Evolutionary conservation across 2,797 vertebrate species (phyloP), one percentile per base, ranked within the genome.

Genomic region (Liasis olivaceus): DNA sequence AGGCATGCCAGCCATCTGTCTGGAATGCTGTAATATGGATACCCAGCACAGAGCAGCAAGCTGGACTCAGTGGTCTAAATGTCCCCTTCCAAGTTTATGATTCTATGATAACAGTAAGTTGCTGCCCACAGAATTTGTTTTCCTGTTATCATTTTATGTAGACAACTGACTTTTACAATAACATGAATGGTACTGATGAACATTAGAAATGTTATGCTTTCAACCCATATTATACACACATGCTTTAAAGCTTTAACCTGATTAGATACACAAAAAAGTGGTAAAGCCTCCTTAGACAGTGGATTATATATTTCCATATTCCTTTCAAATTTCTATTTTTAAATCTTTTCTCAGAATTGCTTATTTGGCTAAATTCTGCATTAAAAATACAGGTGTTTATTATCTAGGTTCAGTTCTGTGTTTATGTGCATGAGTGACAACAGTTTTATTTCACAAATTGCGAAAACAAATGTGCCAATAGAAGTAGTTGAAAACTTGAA

Each of bases 211-310:
- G 62, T 59, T 58, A 63, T 59, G 31, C 69, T 54, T 85, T 85
- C 77, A 24, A 69, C 4, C 15, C 24, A 85, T 22, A 59, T 58
- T 58, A 63, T 13, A 89, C 66, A 54, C 47, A 85, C 24, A 92
- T 31, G n/a, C 1, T 28, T 54, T 36, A 93, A 88, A 93, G 51
- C 59, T n/a, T 66, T 93, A 95, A 93, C 36, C 31, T 93, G 89
- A 95, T 66, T 94, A 94, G 36, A 90, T 28, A n/a, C 3, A 86
- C 69, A 93, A 58, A 8, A 51, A 36, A 91, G n/a, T 93, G 87
- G 42, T 92, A 96, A 72, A 94, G 94, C 94, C 47, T 95, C 95
- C 92, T 95, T 95, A 81, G 86, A 93, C 92, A 96, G 63, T 85
- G 51, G 20, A 93, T 94, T 95, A 90, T 90, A 96, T 96, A 93